phyloP scores from a whole-genome alignment of 2,113 vertebrate genomes.

The Gobius niger region DNA sequence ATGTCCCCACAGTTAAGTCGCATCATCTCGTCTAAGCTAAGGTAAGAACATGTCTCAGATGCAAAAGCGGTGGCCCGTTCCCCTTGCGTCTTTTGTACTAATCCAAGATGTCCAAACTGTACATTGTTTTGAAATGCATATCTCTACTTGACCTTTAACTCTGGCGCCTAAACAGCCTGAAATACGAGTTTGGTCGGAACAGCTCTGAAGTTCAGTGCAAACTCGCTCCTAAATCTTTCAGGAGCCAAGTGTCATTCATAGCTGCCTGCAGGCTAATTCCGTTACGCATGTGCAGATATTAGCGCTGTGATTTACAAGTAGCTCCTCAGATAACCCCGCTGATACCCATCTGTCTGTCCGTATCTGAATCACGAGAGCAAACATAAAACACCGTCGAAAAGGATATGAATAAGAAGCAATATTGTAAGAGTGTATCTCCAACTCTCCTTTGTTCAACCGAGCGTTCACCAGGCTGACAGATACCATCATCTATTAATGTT shows the following conservation, averaged over 20 bases:
- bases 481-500: slow-evolving; percentile 26
- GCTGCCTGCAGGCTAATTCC: not conserved
- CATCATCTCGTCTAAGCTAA: no score
- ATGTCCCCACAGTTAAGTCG: no score
- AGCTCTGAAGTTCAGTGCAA: not conserved
- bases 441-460: slow-evolving; percentile 4
- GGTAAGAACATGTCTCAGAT: no score
- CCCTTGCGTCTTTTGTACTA: no score
- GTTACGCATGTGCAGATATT: not conserved
- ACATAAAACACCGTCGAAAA: not conserved
- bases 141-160: slow-evolving; percentile 20
- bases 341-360: slow-evolving; percentile 25
- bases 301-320: not conserved
- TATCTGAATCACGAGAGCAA: not conserved
- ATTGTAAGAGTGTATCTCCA: slow-evolving; percentile 22
- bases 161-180: not conserved
- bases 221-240: not conserved
- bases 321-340: slow-evolving; percentile 1
- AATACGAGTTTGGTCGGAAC: not conserved
- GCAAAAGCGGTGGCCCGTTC: no score
- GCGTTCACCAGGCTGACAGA: slow-evolving; percentile 23
- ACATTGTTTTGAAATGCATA: not conserved
- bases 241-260: not conserved
- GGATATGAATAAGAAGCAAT: slow-evolving; percentile 15
- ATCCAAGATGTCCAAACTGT: no score